Conservation (phyloP, 2,797 vertebrate genomes). For the Spea hammondii region DNA sequence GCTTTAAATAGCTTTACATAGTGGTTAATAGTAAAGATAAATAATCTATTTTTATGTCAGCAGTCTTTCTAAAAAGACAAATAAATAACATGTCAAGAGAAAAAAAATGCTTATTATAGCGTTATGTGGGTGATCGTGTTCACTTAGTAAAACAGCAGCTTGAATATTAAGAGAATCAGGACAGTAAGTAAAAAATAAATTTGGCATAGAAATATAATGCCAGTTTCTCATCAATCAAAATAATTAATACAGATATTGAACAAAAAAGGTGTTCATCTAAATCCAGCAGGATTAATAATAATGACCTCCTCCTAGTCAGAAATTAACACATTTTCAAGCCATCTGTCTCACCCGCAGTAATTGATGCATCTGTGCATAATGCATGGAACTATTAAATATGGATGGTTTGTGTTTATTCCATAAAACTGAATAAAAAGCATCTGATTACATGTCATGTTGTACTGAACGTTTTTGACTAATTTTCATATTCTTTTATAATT, state of each 20-base stretch:
- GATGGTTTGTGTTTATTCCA: constrained; percentile 9
- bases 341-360: neutral
- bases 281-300: neutral
- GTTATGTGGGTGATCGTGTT: constrained; percentile 24
- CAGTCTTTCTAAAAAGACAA: no score
- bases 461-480: neutral
- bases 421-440: neutral
- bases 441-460: neutral
- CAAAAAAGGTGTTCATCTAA: neutral
- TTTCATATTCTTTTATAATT: neutral
- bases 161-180: constrained; percentile 1
- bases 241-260: constrained; percentile 31
- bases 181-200: constrained; percentile 7
- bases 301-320: neutral
- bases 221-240: neutral
- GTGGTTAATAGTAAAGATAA: no score
- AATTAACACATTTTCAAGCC: constrained; percentile 4
- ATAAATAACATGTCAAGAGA: constrained; percentile 1
- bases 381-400: neutral
- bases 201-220: neutral
- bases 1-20: no score
- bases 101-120: constrained; percentile 1
- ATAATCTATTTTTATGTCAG: constrained; percentile 4
- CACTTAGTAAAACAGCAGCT: constrained; percentile 17
- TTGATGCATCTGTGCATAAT: constrained; percentile 2